These are phyloP conservation scores for Chiridota heheva DNA, from an alignment of 35 echinoderm and acorn worm genomes.

Conservation along the genomic window DNA sequence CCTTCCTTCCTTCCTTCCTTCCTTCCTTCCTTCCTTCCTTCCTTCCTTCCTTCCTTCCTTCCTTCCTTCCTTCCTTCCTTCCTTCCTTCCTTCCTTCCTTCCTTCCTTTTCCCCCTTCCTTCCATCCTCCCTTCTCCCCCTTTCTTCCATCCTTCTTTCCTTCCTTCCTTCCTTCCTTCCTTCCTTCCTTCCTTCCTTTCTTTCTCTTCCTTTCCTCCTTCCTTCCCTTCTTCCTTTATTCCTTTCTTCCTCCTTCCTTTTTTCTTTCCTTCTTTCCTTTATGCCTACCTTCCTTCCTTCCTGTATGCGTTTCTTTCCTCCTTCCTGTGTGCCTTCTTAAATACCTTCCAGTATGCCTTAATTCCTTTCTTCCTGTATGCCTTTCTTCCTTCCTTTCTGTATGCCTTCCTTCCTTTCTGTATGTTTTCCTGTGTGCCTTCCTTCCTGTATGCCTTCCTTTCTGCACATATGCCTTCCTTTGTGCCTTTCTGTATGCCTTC, in stretches of 20 bases:
- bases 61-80: neutral
- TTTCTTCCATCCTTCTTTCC: neutral
- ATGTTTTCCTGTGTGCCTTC: too few relatives aligned
- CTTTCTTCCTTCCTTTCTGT: too few relatives aligned
- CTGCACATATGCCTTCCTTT: neutral
- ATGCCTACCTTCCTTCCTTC: neutral
- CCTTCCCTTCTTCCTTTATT: neutral
- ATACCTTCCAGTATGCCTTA: too few relatives aligned
- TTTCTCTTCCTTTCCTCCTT: constrained; percentile 6
- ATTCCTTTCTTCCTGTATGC: too few relatives aligned
- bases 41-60: neutral
- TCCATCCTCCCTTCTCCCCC: too few relatives aligned
- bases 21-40: neutral
- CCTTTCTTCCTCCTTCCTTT: constrained; percentile 6
- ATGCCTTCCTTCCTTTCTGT: too few relatives aligned
- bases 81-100: constrained; percentile 1
- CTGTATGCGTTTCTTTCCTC: too few relatives aligned
- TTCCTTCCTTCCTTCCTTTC: too few relatives aligned
- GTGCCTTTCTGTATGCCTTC: too few relatives aligned
- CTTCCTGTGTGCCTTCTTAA: neutral
- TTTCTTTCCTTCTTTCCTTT: neutral
- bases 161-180: too few relatives aligned
- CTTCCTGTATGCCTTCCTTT: too few relatives aligned
- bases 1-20: neutral
- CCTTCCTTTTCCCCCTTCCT: too few relatives aligned